Evolutionary conservation across 2,888 invertebrate genomes (phyloP).

Genomic region (Ptychoptera contaminata): DNA sequence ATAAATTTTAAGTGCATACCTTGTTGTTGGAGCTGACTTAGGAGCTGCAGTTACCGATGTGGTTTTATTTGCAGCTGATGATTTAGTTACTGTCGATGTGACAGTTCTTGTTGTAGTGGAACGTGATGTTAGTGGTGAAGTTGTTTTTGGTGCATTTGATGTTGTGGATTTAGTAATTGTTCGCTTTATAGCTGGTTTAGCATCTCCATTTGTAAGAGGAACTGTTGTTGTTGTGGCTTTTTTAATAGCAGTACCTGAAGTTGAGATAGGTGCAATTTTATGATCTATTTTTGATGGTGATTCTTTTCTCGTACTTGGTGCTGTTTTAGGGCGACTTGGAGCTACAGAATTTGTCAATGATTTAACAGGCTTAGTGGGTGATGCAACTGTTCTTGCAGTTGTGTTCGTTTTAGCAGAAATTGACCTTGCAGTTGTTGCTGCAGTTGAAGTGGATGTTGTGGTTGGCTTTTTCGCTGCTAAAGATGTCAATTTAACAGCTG

Average conservation of each 20-base stretch:
- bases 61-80: not conserved
- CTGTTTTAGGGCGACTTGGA: not conserved
- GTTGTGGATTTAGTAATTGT: slow-evolving; percentile 6
- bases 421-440: slow-evolving; percentile 2
- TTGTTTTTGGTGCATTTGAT: slow-evolving; percentile 4
- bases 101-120: slow-evolving; percentile 3
- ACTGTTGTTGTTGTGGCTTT: not conserved
- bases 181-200: slow-evolving; percentile 1
- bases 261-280: not conserved
- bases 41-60: not conserved
- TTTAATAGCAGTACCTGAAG: not conserved
- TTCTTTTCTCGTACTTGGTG: slow-evolving; percentile 1
- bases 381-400: not conserved
- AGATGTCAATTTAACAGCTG: not conserved
- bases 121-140: slow-evolving; percentile 8
- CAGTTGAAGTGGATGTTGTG: not conserved
- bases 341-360: too few relatives aligned
- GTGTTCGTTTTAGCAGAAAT: not conserved
- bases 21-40: not conserved
- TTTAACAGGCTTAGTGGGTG: not conserved
- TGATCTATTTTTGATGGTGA: not conserved
- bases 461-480: not conserved
- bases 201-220: not conserved
- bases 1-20: not conserved
- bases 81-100: slow-evolving; percentile 2